phyloP scores from a whole-genome alignment of 2,113 vertebrate genomes.

The Xenotilapia longispinis region DNA sequence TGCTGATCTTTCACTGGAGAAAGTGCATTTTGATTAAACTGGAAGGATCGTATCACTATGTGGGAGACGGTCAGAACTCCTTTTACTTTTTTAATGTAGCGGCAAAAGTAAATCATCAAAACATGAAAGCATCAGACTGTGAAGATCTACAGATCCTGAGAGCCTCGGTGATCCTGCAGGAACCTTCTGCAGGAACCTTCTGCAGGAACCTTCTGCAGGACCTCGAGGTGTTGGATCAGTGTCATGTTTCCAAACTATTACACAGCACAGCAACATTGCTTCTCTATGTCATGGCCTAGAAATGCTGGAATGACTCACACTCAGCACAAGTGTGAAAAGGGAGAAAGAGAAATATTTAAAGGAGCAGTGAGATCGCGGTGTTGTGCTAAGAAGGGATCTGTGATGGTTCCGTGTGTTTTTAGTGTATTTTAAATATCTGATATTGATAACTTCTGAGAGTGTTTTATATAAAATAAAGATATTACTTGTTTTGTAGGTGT shows the following conservation, averaged over 20 bases:
- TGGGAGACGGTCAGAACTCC: neutral
- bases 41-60: neutral
- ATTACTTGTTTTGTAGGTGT: neutral
- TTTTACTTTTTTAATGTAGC: neutral
- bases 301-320: accelerated
- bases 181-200: neutral
- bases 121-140: neutral
- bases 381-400: neutral
- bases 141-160: neutral
- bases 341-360: neutral
- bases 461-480: neutral
- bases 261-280: neutral
- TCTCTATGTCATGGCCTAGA: neutral
- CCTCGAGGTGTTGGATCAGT: accelerated
- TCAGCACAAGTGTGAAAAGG: neutral
- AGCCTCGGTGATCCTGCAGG: neutral
- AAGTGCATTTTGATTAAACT: neutral
- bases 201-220: neutral
- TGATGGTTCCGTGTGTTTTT: neutral
- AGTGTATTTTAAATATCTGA: neutral
- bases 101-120: neutral
- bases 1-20: neutral
- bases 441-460: neutral
- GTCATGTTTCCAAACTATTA: neutral
- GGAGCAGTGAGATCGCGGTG: accelerated